Conservation (phyloP, 2,113 vertebrate genomes). For the Riparia riparia region DNA sequence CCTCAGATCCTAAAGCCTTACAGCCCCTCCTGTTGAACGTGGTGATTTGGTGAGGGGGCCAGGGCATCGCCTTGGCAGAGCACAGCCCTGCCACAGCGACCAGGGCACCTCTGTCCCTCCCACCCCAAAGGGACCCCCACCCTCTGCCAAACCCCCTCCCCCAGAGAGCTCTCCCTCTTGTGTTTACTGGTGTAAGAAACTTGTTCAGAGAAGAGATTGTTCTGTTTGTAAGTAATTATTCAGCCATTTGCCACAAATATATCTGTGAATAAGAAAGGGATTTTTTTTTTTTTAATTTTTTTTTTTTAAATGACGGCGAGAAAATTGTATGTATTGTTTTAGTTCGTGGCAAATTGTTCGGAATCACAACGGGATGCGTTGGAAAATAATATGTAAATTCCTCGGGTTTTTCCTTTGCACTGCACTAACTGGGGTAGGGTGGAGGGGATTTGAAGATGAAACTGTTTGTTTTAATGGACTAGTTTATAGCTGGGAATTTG, state of each 20-base stretch:
- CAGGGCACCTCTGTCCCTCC: neutral
- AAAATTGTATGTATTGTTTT: conserved; percentile 70
- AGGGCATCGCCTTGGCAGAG: neutral
- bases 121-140: neutral
- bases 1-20: conserved; percentile 26
- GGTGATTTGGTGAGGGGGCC: neutral
- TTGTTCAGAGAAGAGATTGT: neutral
- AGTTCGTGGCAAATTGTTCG: neutral
- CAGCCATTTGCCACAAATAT: conserved; percentile 59
- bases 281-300: conserved; percentile 28
- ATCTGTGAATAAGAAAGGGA: conserved; percentile 77
- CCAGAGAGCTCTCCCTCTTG: neutral
- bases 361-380: neutral
- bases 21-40: neutral
- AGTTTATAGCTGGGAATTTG: conserved; percentile 22
- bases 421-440: conserved; percentile 44
- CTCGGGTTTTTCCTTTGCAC: conserved; percentile 60
- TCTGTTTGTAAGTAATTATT: conserved; percentile 74
- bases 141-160: neutral
- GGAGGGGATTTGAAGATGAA: neutral
- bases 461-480: neutral
- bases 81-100: neutral
- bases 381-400: conserved; percentile 59
- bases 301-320: conserved; percentile 17
- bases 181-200: conserved; percentile 52